A percentile compares a stretch with the other conserved stretches of the same genome.
These are phyloP conservation scores for Xanthia icteritia DNA, from an alignment of 2,888 invertebrate genomes.

Conservation along the genomic window DNA sequence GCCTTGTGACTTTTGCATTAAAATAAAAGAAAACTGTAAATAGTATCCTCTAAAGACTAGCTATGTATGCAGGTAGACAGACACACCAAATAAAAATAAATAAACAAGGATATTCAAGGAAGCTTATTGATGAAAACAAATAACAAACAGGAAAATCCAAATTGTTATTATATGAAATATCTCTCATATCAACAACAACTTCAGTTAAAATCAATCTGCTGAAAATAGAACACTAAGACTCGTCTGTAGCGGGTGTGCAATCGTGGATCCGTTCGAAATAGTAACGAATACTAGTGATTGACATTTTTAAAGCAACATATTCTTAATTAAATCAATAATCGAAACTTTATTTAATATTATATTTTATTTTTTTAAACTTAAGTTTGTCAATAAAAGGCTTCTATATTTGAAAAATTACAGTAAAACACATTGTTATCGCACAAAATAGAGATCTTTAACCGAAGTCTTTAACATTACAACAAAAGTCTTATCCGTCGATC, in stretches of 20 bases:
- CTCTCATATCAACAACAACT: constrained; percentile 59
- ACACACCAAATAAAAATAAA: constrained; percentile 7
- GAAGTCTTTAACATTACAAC: constrained; percentile 24
- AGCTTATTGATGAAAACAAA: constrained; percentile 39
- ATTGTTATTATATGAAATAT: constrained; percentile 50
- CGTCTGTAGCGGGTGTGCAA: constrained; percentile 31
- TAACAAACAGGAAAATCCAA: constrained; percentile 48
- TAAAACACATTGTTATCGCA: constrained; percentile 29
- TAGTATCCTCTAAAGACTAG: neutral
- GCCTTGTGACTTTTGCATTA: neutral
- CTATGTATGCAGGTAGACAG: neutral
- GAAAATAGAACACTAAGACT: constrained; percentile 57
- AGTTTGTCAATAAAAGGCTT: neutral
- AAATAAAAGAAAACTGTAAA: constrained; percentile 2
- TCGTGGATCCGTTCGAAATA: neutral
- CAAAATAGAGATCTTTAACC: constrained; percentile 27
- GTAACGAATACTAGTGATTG: constrained; percentile 45
- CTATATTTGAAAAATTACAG: neutral
- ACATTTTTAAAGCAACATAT: constrained; percentile 37
- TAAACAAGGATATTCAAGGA: constrained; percentile 41
- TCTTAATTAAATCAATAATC: constrained; percentile 19
- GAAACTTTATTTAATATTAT: constrained; percentile 7
- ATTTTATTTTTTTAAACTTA: neutral
- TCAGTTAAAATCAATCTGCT: constrained; percentile 55
- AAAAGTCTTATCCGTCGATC: constrained; percentile 37